Percentiles rank a stretch among this genome's conserved stretches.
These are phyloP conservation scores for Mythimna ferrago DNA, from an alignment of 2,888 invertebrate species.

Conservation along the genomic window DNA sequence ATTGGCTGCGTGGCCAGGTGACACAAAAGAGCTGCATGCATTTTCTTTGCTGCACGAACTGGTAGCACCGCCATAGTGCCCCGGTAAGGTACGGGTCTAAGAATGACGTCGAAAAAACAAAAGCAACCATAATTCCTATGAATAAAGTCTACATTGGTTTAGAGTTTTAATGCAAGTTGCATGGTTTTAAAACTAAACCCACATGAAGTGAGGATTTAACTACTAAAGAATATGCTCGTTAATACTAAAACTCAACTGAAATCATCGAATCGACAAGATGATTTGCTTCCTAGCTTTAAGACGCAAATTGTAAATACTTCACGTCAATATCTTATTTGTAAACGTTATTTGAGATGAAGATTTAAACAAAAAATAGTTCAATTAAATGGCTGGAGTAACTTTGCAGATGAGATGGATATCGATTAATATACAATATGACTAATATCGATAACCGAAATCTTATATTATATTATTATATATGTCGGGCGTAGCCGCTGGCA, in stretches of 20 bases:
- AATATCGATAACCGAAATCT: no score
- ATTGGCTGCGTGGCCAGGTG: no score
- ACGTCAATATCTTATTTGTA: constrained; percentile 44
- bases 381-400: background rate
- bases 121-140: background rate
- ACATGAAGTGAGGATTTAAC: background rate
- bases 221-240: constrained; percentile 22
- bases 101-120: background rate
- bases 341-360: constrained; percentile 35
- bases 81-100: no score
- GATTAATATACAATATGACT: background rate
- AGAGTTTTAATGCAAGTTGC: constrained; percentile 18
- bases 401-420: background rate
- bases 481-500: no score
- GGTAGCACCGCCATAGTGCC: no score
- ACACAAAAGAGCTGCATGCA: no score
- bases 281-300: constrained; percentile 6
- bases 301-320: constrained; percentile 61
- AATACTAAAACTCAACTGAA: constrained; percentile 14
- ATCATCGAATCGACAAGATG: constrained; percentile 24
- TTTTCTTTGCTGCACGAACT: no score
- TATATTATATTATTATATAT: no score
- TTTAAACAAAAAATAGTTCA: background rate
- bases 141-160: background rate
- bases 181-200: constrained; percentile 19